Base-by-base conservation (phyloP, 2,113 vertebrate genomes). In the Butorides virescens region DNA sequence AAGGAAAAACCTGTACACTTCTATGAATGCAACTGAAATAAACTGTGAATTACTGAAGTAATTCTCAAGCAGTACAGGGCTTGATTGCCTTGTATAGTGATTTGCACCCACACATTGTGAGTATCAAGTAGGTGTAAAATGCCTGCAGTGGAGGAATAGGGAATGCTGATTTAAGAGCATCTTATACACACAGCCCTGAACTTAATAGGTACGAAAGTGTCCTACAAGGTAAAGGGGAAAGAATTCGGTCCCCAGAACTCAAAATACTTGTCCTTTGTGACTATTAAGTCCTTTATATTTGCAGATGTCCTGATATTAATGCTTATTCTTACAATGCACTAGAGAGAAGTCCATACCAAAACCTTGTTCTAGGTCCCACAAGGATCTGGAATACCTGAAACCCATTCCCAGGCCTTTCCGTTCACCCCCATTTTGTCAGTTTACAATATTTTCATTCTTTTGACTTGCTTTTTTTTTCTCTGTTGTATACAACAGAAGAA, bases 41-140 rank as follows among this genome's bases (percentile, higher is more conserved):
- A 92, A 93, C 66, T 70, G 68, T 46, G 70, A 88, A 90, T 90
- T 88, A 86, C 39, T 13, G 4, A 90, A 92, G 86, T 71, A 73
- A 95, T 93, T 92, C 75, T 89, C 62, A 91, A 77, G 66, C 5
- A 0, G 4, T 66, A 62, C 49, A 39, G 32, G 50, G 50, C 53
- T 77, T 92, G 81, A 96, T 91, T 95, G 74, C 81, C 55, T 86
- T 52, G 22, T n/a, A 18, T 10, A 87, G 58, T 80, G 89, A 95
- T 95, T 91, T 92, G 59, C 67, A 93, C 81, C 67, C 77, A 71
- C 63, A 79, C 46, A 39, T 46, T 53, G 39, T 32, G 53, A 76
- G 80, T 79, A 95, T 62, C 81, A 90, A 65, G 86, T 87, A 79
- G 37, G 37, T 92, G 21, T 88, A 91, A 95, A 95, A 82, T 76